Evolutionary conservation across 2,888 invertebrate genomes (phyloP).

Genomic region (Byasa hedistus): DNA sequence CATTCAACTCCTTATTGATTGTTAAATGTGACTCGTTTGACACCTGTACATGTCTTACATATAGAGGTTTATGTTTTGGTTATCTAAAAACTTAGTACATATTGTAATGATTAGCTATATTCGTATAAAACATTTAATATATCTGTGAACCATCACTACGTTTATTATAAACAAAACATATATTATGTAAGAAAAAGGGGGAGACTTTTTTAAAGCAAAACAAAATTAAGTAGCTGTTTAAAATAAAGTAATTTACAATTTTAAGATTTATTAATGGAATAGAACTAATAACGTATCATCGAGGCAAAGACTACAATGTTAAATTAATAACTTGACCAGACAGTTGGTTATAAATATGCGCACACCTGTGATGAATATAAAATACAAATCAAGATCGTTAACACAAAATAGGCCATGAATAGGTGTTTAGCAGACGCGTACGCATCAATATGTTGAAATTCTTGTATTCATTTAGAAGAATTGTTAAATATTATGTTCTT

Average conservation of each 20-base stretch:
- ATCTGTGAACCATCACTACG: neutral
- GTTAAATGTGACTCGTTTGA: neutral
- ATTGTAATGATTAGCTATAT: too few species aligned
- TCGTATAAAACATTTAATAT: neutral
- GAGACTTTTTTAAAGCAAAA: neutral
- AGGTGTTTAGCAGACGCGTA: constrained; percentile 19
- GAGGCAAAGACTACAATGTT: neutral
- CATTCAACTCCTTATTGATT: neutral
- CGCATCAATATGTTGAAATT: constrained; percentile 16
- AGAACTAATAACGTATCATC: neutral
- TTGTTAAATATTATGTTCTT: constrained; percentile 28
- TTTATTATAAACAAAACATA: neutral
- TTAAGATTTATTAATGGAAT: neutral
- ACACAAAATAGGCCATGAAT: constrained; percentile 24
- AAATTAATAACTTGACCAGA: neutral
- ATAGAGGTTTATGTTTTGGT: neutral
- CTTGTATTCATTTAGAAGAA: constrained; percentile 14
- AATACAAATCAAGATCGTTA: constrained; percentile 16
- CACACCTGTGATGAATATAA: constrained; percentile 17
- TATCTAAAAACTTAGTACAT: neutral
- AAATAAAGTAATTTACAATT: neutral
- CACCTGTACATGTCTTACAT: neutral
- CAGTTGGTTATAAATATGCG: constrained; percentile 13
- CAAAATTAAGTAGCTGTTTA: neutral
- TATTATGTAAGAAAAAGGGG: too few species aligned